phyloP scores from a whole-genome alignment of 1,140 invertebrate species.

The Monochamus saltuarius region DNA sequence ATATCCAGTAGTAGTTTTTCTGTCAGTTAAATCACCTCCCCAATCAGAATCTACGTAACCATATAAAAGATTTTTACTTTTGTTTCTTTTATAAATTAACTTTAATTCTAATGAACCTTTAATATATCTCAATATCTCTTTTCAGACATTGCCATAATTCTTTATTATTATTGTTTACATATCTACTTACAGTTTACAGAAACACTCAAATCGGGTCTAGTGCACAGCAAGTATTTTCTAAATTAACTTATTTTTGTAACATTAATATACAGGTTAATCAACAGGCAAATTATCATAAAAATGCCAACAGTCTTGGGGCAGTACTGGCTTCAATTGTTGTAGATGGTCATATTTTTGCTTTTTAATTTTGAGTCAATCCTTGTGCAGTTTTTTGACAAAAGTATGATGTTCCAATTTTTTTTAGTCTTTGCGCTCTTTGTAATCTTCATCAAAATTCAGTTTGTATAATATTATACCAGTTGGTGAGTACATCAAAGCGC shows the following conservation, averaged over 20 bases:
- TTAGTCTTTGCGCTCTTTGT: no score
- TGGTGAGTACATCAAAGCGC: neutral
- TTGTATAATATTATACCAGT: constrained; percentile 1
- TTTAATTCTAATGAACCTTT: neutral
- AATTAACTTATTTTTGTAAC: no score
- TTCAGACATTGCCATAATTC: neutral
- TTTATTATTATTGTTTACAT: neutral
- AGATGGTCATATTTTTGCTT: constrained; percentile 4
- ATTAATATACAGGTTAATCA: no score
- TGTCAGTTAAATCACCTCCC: neutral
- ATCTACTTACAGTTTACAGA: constrained; percentile 8
- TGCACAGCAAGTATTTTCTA: no score
- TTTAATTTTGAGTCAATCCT: neutral
- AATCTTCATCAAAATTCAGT: constrained; percentile 2
- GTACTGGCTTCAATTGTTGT: constrained; percentile 7
- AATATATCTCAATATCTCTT: constrained; percentile 6
- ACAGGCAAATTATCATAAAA: constrained; percentile 5
- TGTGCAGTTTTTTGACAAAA: neutral
- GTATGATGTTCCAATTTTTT: neutral
- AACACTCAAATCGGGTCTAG: constrained; percentile 4
- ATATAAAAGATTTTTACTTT: neutral
- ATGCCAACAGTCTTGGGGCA: constrained; percentile 3
- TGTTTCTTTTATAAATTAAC: neutral
- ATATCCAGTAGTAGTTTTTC: neutral
- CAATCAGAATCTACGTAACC: constrained; percentile 1